Evolutionary conservation across 2,113 vertebrate species (phyloP).

Genomic region (Pseudorhombus dupliciocellatus): DNA sequence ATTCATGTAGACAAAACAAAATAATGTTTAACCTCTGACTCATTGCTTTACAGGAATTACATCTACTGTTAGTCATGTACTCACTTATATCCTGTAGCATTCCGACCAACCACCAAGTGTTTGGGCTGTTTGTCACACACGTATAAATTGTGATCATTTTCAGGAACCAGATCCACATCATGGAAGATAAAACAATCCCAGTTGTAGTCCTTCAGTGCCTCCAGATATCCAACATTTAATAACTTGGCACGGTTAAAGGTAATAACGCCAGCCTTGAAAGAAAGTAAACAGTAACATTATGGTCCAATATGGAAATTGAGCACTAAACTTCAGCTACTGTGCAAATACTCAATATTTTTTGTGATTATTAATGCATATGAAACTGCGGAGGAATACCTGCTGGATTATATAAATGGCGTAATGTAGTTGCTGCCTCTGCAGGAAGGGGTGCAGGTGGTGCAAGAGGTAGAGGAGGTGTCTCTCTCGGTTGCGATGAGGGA

Average conservation of each 20-base stretch:
- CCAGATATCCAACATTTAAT: conserved; percentile 93
- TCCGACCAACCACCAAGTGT: conserved; percentile 95
- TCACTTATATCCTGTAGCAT: conserved; percentile 95
- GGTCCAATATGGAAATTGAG: neutral
- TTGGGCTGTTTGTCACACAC: conserved; percentile 90
- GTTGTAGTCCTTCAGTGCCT: conserved; percentile 89
- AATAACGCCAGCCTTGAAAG: conserved; percentile 84
- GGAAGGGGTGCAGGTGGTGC: conserved; percentile 92
- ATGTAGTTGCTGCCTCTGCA: conserved; percentile 94
- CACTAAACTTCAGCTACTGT: too few species aligned
- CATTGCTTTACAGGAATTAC: neutral
- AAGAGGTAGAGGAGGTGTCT: conserved; percentile 91
- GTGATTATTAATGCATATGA: too few species aligned
- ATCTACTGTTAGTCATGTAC: conserved; percentile 45
- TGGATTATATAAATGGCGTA: conserved; percentile 94
- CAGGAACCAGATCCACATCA: conserved; percentile 95
- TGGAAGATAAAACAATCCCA: conserved; percentile 99
- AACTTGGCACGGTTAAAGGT: conserved; percentile 97
- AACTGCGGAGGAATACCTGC: conserved; percentile 82
- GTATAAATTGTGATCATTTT: conserved; percentile 94
- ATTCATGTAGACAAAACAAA: neutral
- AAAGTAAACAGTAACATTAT: conserved; percentile 2
- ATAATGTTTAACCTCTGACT: neutral
- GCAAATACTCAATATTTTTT: too few species aligned
- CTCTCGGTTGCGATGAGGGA: conserved; percentile 91